Percentiles rank a stretch among this genome's conserved stretches.
Evolutionary conservation across 2,113 vertebrate genomes (phyloP).

Genomic region (Aspiorhynchus laticeps): DNA sequence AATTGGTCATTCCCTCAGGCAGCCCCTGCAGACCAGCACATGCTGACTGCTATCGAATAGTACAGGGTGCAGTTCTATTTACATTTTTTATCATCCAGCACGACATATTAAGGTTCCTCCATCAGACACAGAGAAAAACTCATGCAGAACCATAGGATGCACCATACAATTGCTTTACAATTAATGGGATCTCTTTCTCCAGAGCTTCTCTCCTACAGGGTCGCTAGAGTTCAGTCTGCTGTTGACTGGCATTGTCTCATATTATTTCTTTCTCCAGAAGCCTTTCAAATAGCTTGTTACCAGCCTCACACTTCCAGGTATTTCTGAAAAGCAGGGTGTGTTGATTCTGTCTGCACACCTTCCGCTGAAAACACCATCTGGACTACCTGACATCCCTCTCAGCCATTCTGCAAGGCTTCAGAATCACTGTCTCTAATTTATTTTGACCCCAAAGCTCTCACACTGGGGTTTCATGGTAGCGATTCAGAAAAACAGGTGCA

Average conservation of each 20-base stretch:
- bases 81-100: constrained; percentile 10
- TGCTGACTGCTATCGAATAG: constrained; percentile 17
- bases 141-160: background rate
- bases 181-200: background rate
- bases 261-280: background rate
- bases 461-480: constrained; percentile 1
- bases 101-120: constrained; percentile 5
- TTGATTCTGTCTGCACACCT: constrained; percentile 13
- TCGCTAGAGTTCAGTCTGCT: background rate
- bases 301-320: background rate
- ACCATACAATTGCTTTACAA: background rate
- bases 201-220: background rate
- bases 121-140: background rate
- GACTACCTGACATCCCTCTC: constrained; percentile 39
- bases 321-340: constrained; percentile 9
- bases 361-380: constrained; percentile 46
- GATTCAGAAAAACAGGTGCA: constrained; percentile 19
- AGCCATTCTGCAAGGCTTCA: constrained; percentile 10
- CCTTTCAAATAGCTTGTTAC: constrained; percentile 14
- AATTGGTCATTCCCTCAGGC: constrained; percentile 44
- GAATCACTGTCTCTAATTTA: constrained; percentile 37
- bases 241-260: constrained; percentile 33
- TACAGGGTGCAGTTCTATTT: constrained; percentile 22
- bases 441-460: constrained; percentile 19
- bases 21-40: constrained; percentile 19